phyloP scores from a whole-genome alignment of 2,113 vertebrate genomes.

The Microtus montanus region DNA sequence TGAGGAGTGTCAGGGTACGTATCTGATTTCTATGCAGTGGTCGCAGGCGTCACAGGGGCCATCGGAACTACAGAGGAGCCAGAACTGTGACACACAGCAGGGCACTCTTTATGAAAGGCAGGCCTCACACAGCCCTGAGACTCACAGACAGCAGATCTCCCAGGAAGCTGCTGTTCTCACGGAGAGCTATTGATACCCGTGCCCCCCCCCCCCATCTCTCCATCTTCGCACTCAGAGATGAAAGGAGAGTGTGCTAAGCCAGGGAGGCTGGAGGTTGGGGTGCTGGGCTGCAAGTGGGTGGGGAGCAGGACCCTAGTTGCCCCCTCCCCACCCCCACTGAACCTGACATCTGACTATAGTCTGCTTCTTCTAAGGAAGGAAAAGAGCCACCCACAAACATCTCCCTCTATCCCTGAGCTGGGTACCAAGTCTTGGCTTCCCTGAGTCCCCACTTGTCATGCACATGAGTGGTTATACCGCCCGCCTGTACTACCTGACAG shows the following conservation, averaged over 20 bases:
- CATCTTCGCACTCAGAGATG: neutral
- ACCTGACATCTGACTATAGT: neutral
- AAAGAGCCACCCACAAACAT: neutral
- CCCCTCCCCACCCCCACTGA: neutral
- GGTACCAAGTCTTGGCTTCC: neutral
- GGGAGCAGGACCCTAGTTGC: neutral
- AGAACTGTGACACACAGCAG: neutral
- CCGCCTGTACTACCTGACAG: too few relatives aligned
- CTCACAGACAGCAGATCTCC: neutral
- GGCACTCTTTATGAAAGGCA: neutral
- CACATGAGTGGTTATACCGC: too few relatives aligned
- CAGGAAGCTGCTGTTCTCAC: neutral
- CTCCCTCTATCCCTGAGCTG: neutral
- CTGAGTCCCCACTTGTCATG: neutral
- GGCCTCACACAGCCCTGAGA: neutral
- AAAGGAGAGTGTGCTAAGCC: too few relatives aligned
- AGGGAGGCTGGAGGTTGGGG: neutral
- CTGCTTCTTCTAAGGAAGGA: neutral
- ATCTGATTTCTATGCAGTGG: neutral
- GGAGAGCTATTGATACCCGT: neutral
- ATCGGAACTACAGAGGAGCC: neutral
- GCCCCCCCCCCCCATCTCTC: neutral
- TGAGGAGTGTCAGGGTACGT: neutral
- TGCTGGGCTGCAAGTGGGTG: neutral
- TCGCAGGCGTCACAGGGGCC: neutral